Evolutionary conservation across 30 jellyfish, hydroid and myxozoan species (phyloP).

Genomic region (Aurelia sp.): DNA sequence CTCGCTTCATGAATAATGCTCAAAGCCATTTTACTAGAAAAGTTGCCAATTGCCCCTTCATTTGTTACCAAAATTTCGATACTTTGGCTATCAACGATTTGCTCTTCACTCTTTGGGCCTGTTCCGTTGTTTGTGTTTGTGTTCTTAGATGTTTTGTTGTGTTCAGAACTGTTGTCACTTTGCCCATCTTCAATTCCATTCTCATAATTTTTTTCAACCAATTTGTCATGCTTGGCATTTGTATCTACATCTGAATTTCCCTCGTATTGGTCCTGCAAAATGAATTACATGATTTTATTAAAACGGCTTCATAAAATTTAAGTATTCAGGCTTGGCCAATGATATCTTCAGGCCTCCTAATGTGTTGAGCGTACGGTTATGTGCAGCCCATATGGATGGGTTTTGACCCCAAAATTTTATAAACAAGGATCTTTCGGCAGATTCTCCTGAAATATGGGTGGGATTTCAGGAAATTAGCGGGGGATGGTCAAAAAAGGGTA

Average conservation of each 20-base stretch:
- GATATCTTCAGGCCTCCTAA: too few relatives aligned
- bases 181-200: background rate
- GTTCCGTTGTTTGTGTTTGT: background rate
- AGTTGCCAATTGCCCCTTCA: constrained; percentile 1
- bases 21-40: constrained; percentile 26
- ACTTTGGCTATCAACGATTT: background rate
- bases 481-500: too few relatives aligned
- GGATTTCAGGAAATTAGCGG: too few relatives aligned
- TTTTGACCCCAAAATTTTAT: too few relatives aligned
- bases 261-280: background rate
- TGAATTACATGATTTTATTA: background rate
- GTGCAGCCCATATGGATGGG: too few relatives aligned
- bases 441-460: too few relatives aligned
- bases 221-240: background rate
- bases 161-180: background rate
- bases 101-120: background rate
- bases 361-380: too few relatives aligned
- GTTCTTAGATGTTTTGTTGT: background rate
- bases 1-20: constrained; percentile 21
- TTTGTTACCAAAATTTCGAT: background rate
- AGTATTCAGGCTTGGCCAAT: background rate
- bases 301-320: background rate
- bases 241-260: background rate
- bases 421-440: too few relatives aligned
- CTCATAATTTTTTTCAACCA: background rate